Percentiles rank a stretch among this genome's conserved stretches.
phyloP scores from a whole-genome alignment of 2,888 invertebrate genomes.

The Epistrophe grossulariae region DNA sequence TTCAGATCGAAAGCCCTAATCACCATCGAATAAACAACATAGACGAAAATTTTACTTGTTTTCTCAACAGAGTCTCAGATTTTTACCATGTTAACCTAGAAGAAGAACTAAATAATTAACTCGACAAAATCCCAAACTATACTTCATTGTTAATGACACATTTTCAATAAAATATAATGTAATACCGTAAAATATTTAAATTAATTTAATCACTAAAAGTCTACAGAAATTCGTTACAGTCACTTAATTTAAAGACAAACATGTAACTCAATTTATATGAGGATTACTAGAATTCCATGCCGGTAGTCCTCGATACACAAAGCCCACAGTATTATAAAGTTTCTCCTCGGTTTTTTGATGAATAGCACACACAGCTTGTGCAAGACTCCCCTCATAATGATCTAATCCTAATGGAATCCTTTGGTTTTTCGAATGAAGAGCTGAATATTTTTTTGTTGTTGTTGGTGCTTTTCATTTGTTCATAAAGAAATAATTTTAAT shows the following conservation, averaged over 20 bases:
- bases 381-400: conserved; percentile 67
- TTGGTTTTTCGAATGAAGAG: conserved; percentile 13
- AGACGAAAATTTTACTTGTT: no score
- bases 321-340: conserved; percentile 70
- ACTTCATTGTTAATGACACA: background rate
- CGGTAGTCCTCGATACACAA: conserved; percentile 77
- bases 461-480: background rate
- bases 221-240: background rate
- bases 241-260: background rate
- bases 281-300: conserved; percentile 70
- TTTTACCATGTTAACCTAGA: no score
- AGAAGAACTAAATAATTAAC: no score
- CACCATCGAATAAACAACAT: no score
- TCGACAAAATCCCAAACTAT: background rate
- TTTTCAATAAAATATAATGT: background rate
- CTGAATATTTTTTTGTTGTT: conserved; percentile 8
- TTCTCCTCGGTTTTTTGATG: conserved; percentile 60
- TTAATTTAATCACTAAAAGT: background rate
- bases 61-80: no score
- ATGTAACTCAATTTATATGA: conserved; percentile 11
- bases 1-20: no score
- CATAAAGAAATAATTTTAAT: background rate
- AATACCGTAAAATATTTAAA: background rate
- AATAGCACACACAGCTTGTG: conserved; percentile 67
- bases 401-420: conserved; percentile 22